phyloP scores from a whole-genome alignment of 2,888 invertebrate genomes.

The Drosophila borborema region DNA sequence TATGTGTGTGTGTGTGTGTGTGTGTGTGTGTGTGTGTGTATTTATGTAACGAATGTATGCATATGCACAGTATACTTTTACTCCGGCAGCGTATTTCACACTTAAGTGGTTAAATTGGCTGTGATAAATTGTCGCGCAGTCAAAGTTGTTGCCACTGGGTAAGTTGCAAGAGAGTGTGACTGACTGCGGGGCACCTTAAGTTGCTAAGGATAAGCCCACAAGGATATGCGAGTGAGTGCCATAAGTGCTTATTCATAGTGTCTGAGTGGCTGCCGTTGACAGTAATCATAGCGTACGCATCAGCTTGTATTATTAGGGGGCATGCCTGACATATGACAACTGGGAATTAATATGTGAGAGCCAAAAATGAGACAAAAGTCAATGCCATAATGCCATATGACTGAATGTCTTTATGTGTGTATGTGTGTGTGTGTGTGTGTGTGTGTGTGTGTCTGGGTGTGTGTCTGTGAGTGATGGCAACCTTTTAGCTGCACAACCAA shows the following conservation, averaged over 20 bases:
- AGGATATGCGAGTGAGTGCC: constrained; percentile 41
- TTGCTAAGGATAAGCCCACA: constrained; percentile 58
- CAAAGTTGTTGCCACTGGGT: constrained; percentile 62
- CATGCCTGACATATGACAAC: constrained; percentile 75
- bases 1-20: constrained; percentile 19
- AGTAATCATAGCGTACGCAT: constrained; percentile 78
- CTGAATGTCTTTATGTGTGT: background rate
- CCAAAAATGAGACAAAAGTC: constrained; percentile 57
- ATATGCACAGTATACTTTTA: constrained; percentile 46
- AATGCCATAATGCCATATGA: constrained; percentile 54
- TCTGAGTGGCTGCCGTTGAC: constrained; percentile 66
- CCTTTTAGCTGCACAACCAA: constrained; percentile 71
- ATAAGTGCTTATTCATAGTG: constrained; percentile 70
- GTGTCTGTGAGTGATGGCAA: constrained; percentile 69
- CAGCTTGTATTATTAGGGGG: constrained; percentile 70
- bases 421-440: constrained; percentile 9
- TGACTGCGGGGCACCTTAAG: constrained; percentile 73
- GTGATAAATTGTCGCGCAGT: constrained; percentile 80
- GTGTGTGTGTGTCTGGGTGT: constrained; percentile 34
- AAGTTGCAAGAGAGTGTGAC: background rate
- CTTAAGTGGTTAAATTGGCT: constrained; percentile 82
- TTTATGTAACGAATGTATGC: constrained; percentile 17
- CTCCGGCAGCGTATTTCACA: constrained; percentile 70
- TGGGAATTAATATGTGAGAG: constrained; percentile 65
- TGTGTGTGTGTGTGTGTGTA: constrained; percentile 18